Percentiles rank a stretch among this genome's conserved stretches.
Conservation (phyloP, 2,113 vertebrate species). For the Spea multiplicata region DNA sequence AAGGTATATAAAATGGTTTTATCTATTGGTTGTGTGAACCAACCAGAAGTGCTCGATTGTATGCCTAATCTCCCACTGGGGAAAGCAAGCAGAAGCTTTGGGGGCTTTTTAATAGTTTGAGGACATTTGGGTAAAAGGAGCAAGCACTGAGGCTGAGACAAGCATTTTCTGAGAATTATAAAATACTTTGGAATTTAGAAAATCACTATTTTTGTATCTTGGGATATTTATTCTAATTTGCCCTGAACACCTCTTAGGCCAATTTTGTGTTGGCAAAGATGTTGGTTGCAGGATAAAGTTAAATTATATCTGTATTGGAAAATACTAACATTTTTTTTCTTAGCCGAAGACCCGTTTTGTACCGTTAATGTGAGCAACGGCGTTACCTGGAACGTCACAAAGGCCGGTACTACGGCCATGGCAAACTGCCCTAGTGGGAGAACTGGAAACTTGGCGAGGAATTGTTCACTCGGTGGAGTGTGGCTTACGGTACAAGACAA, state of each 20-base stretch:
- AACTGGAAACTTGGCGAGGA: slow-evolving; percentile 12
- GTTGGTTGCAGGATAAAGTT: too few relatives aligned
- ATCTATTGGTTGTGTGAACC: not conserved
- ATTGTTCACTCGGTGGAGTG: slow-evolving; percentile 15
- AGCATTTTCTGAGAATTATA: too few relatives aligned
- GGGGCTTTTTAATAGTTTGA: too few relatives aligned
- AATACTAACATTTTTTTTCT: not conserved
- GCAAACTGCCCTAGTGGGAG: slow-evolving; percentile 13
- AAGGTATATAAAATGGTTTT: slow-evolving; percentile 7
- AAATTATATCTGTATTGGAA: too few relatives aligned
- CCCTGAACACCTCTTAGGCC: too few relatives aligned
- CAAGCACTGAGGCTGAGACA: too few relatives aligned
- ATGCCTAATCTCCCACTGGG: not conserved
- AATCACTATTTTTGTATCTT: too few relatives aligned
- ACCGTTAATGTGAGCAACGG: not conserved
- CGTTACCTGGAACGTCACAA: slow-evolving; percentile 25
- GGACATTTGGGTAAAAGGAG: too few relatives aligned
- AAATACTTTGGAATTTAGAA: too few relatives aligned
- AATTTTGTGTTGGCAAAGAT: too few relatives aligned
- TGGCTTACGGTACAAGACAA: slow-evolving; percentile 26
- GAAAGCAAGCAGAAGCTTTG: not conserved
- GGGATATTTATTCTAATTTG: too few relatives aligned
- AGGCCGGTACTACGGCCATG: not conserved
- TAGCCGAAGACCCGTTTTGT: slow-evolving; percentile 20
- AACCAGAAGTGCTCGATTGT: not conserved